Conservation (phyloP, 1,140 invertebrate genomes). For the Dendroctonus ponderosae region DNA sequence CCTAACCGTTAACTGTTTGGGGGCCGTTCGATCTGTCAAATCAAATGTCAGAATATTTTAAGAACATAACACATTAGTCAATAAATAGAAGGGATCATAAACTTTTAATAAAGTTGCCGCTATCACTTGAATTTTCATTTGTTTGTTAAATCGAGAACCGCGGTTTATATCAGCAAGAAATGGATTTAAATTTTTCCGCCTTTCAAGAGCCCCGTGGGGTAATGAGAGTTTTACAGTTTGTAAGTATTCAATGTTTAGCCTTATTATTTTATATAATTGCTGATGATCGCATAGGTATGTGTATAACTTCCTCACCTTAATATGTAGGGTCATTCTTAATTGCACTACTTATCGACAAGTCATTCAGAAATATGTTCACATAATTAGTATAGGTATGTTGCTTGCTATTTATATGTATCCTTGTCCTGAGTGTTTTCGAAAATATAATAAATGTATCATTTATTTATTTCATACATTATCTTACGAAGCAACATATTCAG, state of each 20-base stretch:
- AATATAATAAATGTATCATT: too few species aligned
- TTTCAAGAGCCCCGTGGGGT: slow-evolving; percentile 62
- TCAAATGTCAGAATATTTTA: background rate
- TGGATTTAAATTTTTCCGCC: slow-evolving; percentile 55
- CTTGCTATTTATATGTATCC: background rate
- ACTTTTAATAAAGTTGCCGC: slow-evolving; percentile 12
- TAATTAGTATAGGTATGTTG: slow-evolving; percentile 11
- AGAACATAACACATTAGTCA: background rate
- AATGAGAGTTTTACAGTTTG: slow-evolving; percentile 61
- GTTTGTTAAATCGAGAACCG: background rate
- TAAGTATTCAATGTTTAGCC: slow-evolving; percentile 36
- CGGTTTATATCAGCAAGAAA: slow-evolving; percentile 17
- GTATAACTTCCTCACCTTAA: slow-evolving; percentile 6
- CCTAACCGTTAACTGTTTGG: too few species aligned
- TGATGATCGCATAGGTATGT: slow-evolving; percentile 24
- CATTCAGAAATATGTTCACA: slow-evolving; percentile 10
- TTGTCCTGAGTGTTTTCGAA: too few species aligned
- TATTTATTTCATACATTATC: too few species aligned
- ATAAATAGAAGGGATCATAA: slow-evolving; percentile 3
- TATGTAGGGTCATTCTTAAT: slow-evolving; percentile 17
- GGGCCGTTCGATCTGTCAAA: background rate
- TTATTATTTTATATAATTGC: slow-evolving; percentile 15
- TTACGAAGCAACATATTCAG: too few species aligned
- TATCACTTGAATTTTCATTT: slow-evolving; percentile 7
- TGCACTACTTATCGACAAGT: slow-evolving; percentile 16